Evolutionary conservation across 2,797 vertebrate genomes (phyloP).

Genomic region (Cirrhinus mrigala): DNA sequence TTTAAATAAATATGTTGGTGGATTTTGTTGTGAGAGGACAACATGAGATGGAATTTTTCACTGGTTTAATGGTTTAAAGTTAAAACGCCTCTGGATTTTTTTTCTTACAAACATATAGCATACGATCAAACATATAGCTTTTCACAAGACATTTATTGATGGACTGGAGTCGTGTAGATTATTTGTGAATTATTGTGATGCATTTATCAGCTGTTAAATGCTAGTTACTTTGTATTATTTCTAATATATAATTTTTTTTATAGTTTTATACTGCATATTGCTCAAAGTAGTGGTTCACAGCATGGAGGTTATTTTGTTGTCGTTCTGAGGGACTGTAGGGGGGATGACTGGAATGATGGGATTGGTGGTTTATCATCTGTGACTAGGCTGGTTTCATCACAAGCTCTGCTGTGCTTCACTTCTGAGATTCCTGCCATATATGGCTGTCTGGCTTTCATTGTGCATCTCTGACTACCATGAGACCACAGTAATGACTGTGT

Average conservation of each 20-base stretch:
- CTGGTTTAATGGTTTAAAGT: too few species aligned
- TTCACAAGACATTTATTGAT: not conserved
- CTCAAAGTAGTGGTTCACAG: not conserved
- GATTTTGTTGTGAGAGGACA: not conserved
- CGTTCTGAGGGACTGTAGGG: not conserved
- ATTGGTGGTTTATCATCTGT: slow-evolving; percentile 23
- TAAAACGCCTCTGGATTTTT: too few species aligned
- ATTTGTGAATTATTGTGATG: not conserved
- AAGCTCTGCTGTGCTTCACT: slow-evolving; percentile 16
- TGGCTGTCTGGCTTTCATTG: slow-evolving; percentile 35
- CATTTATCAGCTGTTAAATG: not conserved
- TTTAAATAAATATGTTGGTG: not conserved
- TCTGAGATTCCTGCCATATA: slow-evolving; percentile 54
- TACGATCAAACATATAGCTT: too few species aligned
- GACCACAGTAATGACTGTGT: slow-evolving; percentile 58
- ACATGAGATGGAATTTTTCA: not conserved
- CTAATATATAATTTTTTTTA: not conserved
- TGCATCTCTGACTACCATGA: slow-evolving; percentile 33
- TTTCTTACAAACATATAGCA: too few species aligned
- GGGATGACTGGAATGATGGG: not conserved
- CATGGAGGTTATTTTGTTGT: not conserved
- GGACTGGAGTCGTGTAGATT: not conserved
- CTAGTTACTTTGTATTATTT: not conserved
- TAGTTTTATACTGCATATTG: not conserved
- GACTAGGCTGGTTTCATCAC: slow-evolving; percentile 37